A percentile compares a stretch with the other conserved stretches of the same genome.
Conservation (phyloP, 2,888 invertebrate genomes). For the Calliphora vomitoria region DNA sequence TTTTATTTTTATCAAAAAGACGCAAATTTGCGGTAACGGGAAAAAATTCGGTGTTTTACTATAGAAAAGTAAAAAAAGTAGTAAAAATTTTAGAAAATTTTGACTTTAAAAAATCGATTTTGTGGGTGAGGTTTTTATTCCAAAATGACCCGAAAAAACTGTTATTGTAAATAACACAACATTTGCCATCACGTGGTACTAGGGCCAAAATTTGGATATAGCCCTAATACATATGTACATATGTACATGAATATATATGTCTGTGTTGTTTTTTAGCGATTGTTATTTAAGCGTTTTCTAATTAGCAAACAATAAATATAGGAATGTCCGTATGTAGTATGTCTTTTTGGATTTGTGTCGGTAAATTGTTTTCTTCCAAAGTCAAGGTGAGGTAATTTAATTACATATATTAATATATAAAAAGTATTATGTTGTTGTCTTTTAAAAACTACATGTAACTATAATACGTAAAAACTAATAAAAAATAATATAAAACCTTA, state of each 20-base stretch:
- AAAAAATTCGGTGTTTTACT: no score
- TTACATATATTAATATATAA: background rate
- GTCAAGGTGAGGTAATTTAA: slow-evolving; percentile 10
- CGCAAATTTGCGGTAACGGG: no score
- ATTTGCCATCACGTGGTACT: no score
- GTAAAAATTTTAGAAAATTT: no score
- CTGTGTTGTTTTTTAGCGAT: background rate
- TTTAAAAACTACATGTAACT: background rate
- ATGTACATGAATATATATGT: background rate
- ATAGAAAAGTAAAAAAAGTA: no score
- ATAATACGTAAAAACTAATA: background rate
- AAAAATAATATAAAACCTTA: slow-evolving; percentile 27
- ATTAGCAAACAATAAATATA: slow-evolving; percentile 34
- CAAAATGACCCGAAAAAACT: no score
- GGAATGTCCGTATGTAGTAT: background rate
- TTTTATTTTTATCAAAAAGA: no score
- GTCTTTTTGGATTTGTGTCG: slow-evolving; percentile 3
- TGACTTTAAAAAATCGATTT: no score
- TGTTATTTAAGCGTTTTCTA: slow-evolving; percentile 11
- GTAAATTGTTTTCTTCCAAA: background rate
- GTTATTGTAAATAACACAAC: no score
- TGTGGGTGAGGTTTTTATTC: no score
- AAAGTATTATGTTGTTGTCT: background rate
- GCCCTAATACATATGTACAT: no score
- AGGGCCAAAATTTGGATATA: no score